Base-by-base conservation (phyloP, 2,888 invertebrate genomes). In the Osedax fenrisi region DNA sequence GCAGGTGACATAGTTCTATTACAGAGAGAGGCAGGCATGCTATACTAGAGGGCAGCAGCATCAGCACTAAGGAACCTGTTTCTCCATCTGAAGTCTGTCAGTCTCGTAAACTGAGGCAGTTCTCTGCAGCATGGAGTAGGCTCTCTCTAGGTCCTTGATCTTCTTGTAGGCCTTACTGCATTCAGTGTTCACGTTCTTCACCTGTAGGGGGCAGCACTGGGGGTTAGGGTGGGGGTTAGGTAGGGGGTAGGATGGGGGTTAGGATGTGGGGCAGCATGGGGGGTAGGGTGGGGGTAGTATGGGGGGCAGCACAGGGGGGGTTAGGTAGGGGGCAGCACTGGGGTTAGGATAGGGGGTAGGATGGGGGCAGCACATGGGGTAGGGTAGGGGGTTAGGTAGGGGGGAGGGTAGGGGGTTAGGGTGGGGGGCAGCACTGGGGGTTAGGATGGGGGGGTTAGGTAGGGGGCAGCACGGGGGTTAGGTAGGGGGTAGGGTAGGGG, bases 121-220 rank as follows among this genome's bases (percentile, higher is more conserved):
- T 23, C 80, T 78, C n/a, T 77, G 76, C 66, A 84, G 77, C 3
- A 81, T 80, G 21, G 81, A 79, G 26, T 81, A 79, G 41, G 80
- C 80, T 74, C 82, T 80, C 75, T 85, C 85, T 83, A 81, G 79
- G 81, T 83, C 66, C 79, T 85, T 73, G 79, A 86, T 61, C 27
- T 81, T 79, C 82, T 86, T 83, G 82, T 86, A 80, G 84, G 87
- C 79, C 79, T 85, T 23, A n/a, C 13, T 26, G 21, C 26, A 89
- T 75, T 91, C 90, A 1, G 80, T 73, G 22, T 81, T 81, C 2
- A 75, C 76, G 41, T 79, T 77, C 26, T 70, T 70, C 17, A 41
- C 5, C 41, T 41, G 17, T 24, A 22, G 5, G 64, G 64, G 64
- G 64, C 3, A 41, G 41, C 10, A 17, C n/a, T 64, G 21, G 24